A percentile compares a stretch with the other conserved stretches of the same genome.
Conservation (phyloP, 2,113 vertebrate species). For the Plotosus lineatus region DNA sequence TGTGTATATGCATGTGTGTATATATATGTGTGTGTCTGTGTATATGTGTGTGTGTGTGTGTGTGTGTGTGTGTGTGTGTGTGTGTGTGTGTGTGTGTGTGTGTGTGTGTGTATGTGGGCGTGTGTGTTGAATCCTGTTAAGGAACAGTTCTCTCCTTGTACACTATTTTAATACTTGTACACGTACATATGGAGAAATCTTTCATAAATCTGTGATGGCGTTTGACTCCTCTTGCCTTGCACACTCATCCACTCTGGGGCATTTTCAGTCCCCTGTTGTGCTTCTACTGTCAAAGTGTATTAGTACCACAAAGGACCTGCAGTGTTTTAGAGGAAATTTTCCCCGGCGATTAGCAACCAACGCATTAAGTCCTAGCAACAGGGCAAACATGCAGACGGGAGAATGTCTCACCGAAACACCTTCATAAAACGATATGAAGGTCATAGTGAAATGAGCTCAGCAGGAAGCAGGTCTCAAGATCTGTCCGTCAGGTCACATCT, state of each 20-base stretch:
- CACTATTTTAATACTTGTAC: neutral
- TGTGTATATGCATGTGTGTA: no score
- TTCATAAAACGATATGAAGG: conserved; percentile 98
- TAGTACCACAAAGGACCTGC: conserved; percentile 87
- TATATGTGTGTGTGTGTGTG: no score
- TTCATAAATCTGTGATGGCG: neutral
- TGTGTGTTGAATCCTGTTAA: neutral
- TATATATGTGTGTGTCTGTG: no score
- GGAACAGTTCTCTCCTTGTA: neutral
- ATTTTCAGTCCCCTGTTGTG: conserved; percentile 95
- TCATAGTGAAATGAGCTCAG: conserved; percentile 90
- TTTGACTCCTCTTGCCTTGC: neutral
- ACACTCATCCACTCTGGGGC: conserved; percentile 74
- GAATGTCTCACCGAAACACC: conserved; percentile 96
- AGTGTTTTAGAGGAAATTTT: conserved; percentile 99
- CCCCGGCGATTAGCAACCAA: conserved; percentile 97
- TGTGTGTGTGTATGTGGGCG: neutral
- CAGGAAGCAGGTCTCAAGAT: conserved; percentile 85
- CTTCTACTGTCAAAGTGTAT: conserved; percentile 89
- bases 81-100: no score
- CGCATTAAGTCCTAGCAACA: conserved; percentile 99
- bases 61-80: no score
- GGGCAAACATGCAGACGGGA: conserved; percentile 93
- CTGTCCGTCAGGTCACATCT: conserved; percentile 85
- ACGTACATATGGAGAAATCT: neutral